Conservation (phyloP, 1,140 invertebrate genomes). For the Tetranychus cinnabarinus region DNA sequence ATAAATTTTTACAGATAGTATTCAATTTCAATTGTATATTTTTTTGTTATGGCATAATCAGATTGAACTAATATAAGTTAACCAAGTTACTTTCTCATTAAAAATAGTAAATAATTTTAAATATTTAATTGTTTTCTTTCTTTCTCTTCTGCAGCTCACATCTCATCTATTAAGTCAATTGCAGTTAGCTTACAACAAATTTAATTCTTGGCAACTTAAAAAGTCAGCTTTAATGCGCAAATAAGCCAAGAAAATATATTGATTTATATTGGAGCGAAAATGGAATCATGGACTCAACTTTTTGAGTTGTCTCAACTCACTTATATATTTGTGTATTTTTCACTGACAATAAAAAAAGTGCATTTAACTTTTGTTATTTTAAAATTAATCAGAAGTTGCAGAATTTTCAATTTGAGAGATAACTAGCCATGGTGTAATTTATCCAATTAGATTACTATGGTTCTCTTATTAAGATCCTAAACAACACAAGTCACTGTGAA, state of each 20-base stretch:
- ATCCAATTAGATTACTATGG: no score
- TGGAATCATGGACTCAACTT: background rate
- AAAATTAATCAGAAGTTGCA: background rate
- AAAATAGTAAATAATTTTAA: background rate
- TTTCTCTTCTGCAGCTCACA: conserved; percentile 33
- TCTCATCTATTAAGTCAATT: conserved; percentile 61
- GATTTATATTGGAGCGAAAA: no score
- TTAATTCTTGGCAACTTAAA: conserved; percentile 43
- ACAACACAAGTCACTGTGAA: background rate
- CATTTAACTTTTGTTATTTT: background rate
- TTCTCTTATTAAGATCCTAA: no score
- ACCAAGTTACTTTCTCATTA: background rate
- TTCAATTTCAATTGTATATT: background rate
- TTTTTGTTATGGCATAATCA: background rate
- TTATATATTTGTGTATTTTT: background rate
- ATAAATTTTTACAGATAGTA: no score
- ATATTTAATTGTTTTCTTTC: background rate
- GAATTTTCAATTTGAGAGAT: background rate
- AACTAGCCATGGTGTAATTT: no score
- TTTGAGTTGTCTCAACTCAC: background rate
- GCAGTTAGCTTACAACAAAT: conserved; percentile 54
- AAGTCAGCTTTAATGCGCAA: background rate
- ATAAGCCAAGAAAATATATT: background rate
- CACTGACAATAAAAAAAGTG: background rate
- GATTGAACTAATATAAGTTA: no score